Evolutionary conservation across 2,113 vertebrate genomes (phyloP).

Genomic region (Arothron firmamentum): DNA sequence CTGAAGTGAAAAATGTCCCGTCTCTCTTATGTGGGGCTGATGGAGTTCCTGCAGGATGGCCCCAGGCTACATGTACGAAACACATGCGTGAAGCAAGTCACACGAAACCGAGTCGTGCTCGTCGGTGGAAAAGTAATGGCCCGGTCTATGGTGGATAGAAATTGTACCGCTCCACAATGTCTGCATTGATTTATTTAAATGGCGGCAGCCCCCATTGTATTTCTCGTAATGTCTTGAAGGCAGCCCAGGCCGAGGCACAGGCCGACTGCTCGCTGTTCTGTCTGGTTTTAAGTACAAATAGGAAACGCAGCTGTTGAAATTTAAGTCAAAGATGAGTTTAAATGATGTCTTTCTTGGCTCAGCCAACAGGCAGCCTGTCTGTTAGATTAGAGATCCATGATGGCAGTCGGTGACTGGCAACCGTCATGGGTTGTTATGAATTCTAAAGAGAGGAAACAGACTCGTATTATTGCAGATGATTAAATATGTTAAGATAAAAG

Average conservation of each 20-base stretch:
- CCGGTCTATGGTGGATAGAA: slow-evolving; percentile 18
- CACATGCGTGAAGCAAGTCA: slow-evolving; percentile 18
- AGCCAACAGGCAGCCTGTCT: slow-evolving; percentile 9
- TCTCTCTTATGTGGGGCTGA: slow-evolving; percentile 16
- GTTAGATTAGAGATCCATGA: slow-evolving; percentile 11
- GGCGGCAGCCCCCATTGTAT: slow-evolving; percentile 8
- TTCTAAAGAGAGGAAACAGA: too few relatives aligned
- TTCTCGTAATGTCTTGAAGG: slow-evolving; percentile 19
- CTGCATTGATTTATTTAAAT: slow-evolving; percentile 36
- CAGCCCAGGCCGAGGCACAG: slow-evolving; percentile 12
- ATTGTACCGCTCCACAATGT: slow-evolving; percentile 7
- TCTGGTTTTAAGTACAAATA: slow-evolving; percentile 18
- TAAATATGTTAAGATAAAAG: too few relatives aligned
- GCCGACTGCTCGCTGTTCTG: slow-evolving; percentile 32
- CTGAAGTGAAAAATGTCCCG: slow-evolving; percentile 27
- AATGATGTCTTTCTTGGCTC: slow-evolving; percentile 38
- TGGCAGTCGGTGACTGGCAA: too few relatives aligned
- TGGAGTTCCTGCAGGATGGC: slow-evolving; percentile 10
- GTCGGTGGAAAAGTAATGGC: slow-evolving; percentile 16
- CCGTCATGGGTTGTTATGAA: too few relatives aligned
- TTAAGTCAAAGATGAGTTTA: slow-evolving; percentile 17
- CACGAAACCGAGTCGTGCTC: slow-evolving; percentile 10
- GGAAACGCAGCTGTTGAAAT: slow-evolving; percentile 41
- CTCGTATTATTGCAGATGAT: too few relatives aligned
- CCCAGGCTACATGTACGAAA: slow-evolving; percentile 29